These are phyloP conservation scores for Tychaedon coryphoeus DNA, from an alignment of 2,113 vertebrate species.

Conservation along the genomic window DNA sequence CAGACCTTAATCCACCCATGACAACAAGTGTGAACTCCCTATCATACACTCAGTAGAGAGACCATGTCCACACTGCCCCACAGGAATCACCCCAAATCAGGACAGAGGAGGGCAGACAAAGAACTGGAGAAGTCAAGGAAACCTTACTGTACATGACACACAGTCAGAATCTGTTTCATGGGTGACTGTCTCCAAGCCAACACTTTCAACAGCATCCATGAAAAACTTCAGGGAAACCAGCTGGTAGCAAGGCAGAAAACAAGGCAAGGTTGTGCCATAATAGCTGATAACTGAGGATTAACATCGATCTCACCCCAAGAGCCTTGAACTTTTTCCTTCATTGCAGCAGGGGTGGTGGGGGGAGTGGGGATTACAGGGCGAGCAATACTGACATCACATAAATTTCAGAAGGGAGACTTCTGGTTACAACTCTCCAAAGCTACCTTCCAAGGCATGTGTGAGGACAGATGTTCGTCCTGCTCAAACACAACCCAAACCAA, in stretches of 20 bases:
- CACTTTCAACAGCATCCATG: background rate
- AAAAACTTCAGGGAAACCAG: background rate
- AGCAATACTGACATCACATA: background rate
- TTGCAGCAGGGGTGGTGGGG: background rate
- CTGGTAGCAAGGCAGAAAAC: background rate
- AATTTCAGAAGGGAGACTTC: background rate
- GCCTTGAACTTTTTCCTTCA: background rate
- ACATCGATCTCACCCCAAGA: background rate
- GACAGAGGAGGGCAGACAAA: accelerated
- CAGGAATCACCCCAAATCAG: background rate
- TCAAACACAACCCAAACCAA: accelerated
- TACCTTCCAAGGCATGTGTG: background rate
- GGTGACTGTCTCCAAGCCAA: background rate
- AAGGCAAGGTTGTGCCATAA: background rate
- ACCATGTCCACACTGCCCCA: background rate
- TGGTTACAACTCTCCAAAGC: background rate
- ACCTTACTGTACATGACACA: background rate
- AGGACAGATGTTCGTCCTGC: background rate
- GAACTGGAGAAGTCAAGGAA: background rate
- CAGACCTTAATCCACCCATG: background rate
- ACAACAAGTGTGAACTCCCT: accelerated
- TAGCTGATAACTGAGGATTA: background rate
- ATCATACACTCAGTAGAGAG: accelerated
- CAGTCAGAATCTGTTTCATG: background rate
- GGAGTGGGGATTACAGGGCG: background rate